A percentile compares a stretch with the other conserved stretches of the same genome.
phyloP scores from a whole-genome alignment of 2,113 vertebrate species.

The Agapornis roseicollis region DNA sequence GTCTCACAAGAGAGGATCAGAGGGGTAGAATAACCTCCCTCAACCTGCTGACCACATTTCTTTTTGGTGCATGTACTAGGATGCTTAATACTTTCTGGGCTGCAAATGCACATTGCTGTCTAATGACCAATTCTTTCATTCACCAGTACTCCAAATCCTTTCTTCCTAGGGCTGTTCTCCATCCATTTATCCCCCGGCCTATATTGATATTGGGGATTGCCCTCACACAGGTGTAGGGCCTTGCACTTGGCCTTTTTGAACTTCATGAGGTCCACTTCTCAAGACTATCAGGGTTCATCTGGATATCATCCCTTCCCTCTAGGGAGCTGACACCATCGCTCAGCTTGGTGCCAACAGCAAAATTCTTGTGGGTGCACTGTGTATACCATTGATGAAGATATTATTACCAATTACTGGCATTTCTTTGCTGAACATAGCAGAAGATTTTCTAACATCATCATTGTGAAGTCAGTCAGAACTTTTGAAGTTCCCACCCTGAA shows the following conservation, averaged over 20 bases:
- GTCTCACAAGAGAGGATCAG: background rate
- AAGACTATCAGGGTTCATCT: background rate
- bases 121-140: background rate
- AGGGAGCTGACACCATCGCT: background rate
- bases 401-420: background rate
- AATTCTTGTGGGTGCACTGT: background rate
- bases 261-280: background rate
- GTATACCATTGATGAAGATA: background rate
- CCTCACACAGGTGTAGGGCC: background rate
- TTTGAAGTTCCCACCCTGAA: background rate
- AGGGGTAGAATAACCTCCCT: background rate
- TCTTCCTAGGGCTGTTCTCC: background rate
- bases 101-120: background rate
- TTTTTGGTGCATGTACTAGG: background rate
- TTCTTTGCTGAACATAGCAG: background rate
- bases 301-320: background rate
- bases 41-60: background rate
- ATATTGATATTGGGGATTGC: background rate
- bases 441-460: background rate
- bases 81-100: background rate
- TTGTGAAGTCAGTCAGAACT: background rate
- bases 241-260: background rate
- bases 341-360: background rate
- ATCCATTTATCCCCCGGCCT: background rate
- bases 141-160: background rate